Evolutionary conservation across 2,888 invertebrate species (phyloP).

Genomic region (Clepsis dumicolana): DNA sequence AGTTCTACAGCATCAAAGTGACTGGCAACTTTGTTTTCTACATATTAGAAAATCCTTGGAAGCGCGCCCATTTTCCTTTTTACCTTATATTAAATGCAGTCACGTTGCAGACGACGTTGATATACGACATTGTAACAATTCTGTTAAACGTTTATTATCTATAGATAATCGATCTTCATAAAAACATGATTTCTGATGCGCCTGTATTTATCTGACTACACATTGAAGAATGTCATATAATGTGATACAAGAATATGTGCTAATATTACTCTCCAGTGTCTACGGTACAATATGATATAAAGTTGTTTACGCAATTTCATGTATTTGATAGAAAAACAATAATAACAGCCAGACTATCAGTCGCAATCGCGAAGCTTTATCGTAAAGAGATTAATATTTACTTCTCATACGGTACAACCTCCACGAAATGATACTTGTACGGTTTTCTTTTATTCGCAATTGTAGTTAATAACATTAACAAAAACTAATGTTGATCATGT

Average conservation of each 20-base stretch:
- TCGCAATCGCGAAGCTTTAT: no score
- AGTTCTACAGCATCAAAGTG: neutral
- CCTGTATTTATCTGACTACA: conserved; percentile 17
- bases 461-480: conserved; percentile 41
- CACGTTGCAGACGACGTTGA: conserved; percentile 27
- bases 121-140: conserved; percentile 24
- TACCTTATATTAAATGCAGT: conserved; percentile 21
- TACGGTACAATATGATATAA: neutral
- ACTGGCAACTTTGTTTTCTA: conserved; percentile 7
- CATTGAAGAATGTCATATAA: conserved; percentile 10
- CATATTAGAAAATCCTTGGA: conserved; percentile 16
- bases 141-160: conserved; percentile 14
- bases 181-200: conserved; percentile 29
- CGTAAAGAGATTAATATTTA: no score
- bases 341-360: no score
- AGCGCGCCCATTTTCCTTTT: conserved; percentile 18
- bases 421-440: no score
- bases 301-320: neutral
- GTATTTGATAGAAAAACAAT: no score
- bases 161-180: no score
- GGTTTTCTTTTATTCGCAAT: no score
- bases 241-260: neutral
- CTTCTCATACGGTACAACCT: no score
- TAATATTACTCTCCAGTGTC: neutral
- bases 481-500: conserved; percentile 42